A percentile compares a stretch with the other conserved stretches of the same genome.
These are phyloP conservation scores for Netelia melanura DNA, from an alignment of 2,888 invertebrate species.

Conservation along the genomic window DNA sequence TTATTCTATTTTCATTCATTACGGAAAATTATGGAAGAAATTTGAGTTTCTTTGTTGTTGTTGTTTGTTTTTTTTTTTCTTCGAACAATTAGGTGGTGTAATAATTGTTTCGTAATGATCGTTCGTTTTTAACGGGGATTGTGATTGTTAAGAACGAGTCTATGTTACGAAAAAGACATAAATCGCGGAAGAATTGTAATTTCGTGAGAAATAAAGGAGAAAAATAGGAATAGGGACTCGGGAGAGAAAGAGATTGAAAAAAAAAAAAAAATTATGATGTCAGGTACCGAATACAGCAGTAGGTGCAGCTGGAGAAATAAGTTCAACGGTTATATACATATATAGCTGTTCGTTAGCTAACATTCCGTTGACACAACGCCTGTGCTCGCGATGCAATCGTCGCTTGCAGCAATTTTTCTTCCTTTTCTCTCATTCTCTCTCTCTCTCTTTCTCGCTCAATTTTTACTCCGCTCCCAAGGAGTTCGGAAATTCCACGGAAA, in stretches of 20 bases:
- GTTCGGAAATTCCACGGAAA: background rate
- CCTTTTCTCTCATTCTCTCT: background rate
- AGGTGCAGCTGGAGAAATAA: slow-evolving; percentile 21
- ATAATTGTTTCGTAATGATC: no score
- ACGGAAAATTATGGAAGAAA: no score
- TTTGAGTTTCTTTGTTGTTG: no score
- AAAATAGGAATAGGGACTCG: no score
- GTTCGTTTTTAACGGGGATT: no score
- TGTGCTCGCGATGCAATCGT: slow-evolving; percentile 2
- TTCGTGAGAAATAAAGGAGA: no score
- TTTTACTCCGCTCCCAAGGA: background rate
- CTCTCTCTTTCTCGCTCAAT: background rate
- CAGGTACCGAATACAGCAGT: background rate
- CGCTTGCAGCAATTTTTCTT: background rate
- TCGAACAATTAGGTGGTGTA: no score
- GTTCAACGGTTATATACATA: slow-evolving; percentile 8
- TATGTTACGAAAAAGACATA: background rate
- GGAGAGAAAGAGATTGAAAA: background rate
- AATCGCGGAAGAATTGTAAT: background rate
- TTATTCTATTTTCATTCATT: no score
- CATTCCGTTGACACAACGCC: slow-evolving; percentile 5
- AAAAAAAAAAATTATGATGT: background rate
- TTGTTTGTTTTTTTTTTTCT: no score
- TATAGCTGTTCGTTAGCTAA: slow-evolving; percentile 8
- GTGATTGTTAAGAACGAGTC: background rate